Base-by-base conservation (phyloP, 2,888 invertebrate genomes). In the Baronia brevicornis region DNA sequence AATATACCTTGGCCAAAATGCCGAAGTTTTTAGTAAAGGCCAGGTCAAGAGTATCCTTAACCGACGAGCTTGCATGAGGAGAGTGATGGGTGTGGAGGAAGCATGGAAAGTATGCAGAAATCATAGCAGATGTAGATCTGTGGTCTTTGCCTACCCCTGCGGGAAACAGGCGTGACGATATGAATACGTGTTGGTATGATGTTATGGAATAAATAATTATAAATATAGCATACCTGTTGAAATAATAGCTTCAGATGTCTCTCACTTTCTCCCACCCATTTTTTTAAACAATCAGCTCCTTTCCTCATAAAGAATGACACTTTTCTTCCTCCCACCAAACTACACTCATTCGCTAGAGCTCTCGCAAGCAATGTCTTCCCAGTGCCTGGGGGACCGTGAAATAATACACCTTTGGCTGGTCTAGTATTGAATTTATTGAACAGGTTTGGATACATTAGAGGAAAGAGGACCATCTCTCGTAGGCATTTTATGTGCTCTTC, bases 261-360 rank as follows among this genome's bases (percentile, higher is more conserved):
- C 67, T 97, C 96, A 4, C 95, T 95, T 77, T 96, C 96, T 6
- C 96, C 96, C 3, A 96, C 94, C 96, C 96, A 97, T 66, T 96
- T 96, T 66, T 94, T 94, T 44, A 96, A 78, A 54, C 96, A 92
- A 69, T 97, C 96, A 0, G 96, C 96, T 4, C 95, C 96, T 74
- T 96, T 97, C 33, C 96, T 87, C 92, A 96, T 93, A 65, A 96
- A 96, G 77, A 96, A 96, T 0, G 96, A 86, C 5, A 94, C 94
- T 61, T 92, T 92, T 42, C 89, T 86, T 2, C 87, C 89, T 0
- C 91, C 91, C 19, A 87, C 80, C 28, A 87, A 58, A 50, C 91
- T 91, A 61, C 94, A 95, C 60, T 96, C 96, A 54, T 95, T 96
- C 0, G 96, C 95, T 39, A 97, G 67, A 3, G 96, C 96, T 52